A percentile compares a stretch with the other conserved stretches of the same genome.
Evolutionary conservation across 1,140 invertebrate genomes (phyloP).

Genomic region (Drosophila melanica): DNA sequence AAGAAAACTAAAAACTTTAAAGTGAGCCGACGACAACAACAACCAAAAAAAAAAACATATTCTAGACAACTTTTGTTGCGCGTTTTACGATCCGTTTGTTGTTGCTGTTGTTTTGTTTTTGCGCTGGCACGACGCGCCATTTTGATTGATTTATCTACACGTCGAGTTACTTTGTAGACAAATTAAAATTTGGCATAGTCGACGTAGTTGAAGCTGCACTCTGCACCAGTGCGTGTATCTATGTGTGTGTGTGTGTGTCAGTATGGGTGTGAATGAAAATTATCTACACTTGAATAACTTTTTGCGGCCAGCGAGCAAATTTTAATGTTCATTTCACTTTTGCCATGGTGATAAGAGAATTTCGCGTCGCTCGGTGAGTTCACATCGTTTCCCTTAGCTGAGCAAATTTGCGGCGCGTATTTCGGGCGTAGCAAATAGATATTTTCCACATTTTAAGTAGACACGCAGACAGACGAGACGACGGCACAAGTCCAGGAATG

Average conservation of each 20-base stretch:
- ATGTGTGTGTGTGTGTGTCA: conserved; percentile 1
- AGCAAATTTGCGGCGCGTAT: conserved; percentile 53
- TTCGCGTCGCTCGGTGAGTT: conserved; percentile 27
- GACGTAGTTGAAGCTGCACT: conserved; percentile 52
- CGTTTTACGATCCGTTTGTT: conserved; percentile 35
- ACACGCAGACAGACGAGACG: conserved; percentile 43
- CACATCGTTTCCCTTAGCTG: conserved; percentile 32
- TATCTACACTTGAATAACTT: conserved; percentile 80
- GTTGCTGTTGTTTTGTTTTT: conserved; percentile 12
- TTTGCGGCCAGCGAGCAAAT: conserved; percentile 61
- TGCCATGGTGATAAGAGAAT: conserved; percentile 69
- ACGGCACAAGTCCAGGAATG: conserved; percentile 51
- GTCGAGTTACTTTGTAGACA: conserved; percentile 78
- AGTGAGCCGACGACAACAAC: conserved; percentile 60
- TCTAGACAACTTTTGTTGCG: conserved; percentile 45
- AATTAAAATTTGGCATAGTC: conserved; percentile 68
- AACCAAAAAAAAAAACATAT: conserved; percentile 15
- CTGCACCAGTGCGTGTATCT: neutral
- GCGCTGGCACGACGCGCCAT: conserved; percentile 46
- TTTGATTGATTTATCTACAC: conserved; percentile 78
- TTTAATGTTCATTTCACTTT: conserved; percentile 73
- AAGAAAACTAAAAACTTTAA: conserved; percentile 56
- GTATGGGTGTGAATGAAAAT: conserved; percentile 55
- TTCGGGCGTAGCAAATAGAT: conserved; percentile 77
- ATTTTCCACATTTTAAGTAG: conserved; percentile 82